Base-by-base conservation (phyloP, 2,113 vertebrate genomes). In the Psophia crepitans region DNA sequence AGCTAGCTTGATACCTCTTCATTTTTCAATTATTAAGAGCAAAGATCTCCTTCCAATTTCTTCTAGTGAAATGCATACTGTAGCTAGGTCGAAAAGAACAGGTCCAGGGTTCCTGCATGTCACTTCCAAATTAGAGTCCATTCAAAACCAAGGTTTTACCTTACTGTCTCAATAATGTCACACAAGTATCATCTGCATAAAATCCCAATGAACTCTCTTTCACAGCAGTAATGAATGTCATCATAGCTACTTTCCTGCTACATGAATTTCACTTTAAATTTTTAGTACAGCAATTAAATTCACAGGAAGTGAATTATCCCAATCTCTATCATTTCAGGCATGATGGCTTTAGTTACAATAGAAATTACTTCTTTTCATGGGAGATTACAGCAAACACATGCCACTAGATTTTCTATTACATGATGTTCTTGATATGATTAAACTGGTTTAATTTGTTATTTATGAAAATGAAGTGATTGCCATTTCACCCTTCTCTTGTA, bases 281-380 rank as follows among this genome's bases (percentile, higher is more conserved):
- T 97, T 96, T 71, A 92, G 79, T 71, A 96, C 77, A 75, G 88
- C 90, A 95, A n/a, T 77, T 88, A 82, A 33, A 95, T 90, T 73
- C 58, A 35, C 46, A 78, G 76, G 57, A 95, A 95, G 64, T 44
- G 22, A 96, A 97, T 96, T 84, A 97, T 77, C 75, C 61, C 37
- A 89, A 24, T 70, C 68, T 85, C 81, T 81, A 91, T 84, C 43
- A 91, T 74, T 95, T 92, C 89, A 92, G 85, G 61, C 66, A 81
- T 20, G 76, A 81, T 30, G 43, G 64, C 76, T 95, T 95, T 65
- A 79, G 88, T 84, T 90, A 84, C 10, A 8, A 75, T 7, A 92
- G 46, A 82, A 79, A 77, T 26, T 0, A 70, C 63, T 70, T 41
- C 35, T 90, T 95, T 92, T 89, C 56, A 83, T 75, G 57, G 39